These are phyloP conservation scores for Acrossocheilus fasciatus DNA, from an alignment of 2,797 vertebrate species.

Conservation along the genomic window DNA sequence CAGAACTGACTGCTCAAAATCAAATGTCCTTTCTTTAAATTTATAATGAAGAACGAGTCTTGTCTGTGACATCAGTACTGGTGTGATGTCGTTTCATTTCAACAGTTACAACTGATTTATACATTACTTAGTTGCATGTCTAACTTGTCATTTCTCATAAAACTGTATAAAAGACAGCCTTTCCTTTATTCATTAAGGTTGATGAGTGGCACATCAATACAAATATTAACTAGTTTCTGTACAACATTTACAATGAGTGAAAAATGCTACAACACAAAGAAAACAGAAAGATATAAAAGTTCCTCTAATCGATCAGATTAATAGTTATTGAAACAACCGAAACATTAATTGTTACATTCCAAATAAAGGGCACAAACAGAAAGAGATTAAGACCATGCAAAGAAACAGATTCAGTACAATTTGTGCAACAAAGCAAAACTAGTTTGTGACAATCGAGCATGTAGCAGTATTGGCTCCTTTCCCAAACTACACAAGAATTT, in stretches of 20 bases:
- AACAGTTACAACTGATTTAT: slow-evolving; percentile 46
- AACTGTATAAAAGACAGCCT: slow-evolving; percentile 72
- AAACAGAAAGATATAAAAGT: slow-evolving; percentile 56
- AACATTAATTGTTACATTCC: slow-evolving; percentile 47
- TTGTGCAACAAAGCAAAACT: slow-evolving; percentile 73
- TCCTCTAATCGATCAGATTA: slow-evolving; percentile 44
- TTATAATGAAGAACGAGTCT: not conserved
- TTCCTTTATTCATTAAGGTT: slow-evolving; percentile 66
- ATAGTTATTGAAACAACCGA: slow-evolving; percentile 45
- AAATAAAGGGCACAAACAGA: slow-evolving; percentile 46
- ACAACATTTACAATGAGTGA: slow-evolving; percentile 76
- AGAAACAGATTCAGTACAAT: slow-evolving; percentile 52
- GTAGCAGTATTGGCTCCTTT: slow-evolving; percentile 51
- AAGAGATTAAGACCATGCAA: slow-evolving; percentile 57
- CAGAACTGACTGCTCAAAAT: not conserved
- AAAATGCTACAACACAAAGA: slow-evolving; percentile 58
- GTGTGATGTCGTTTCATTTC: slow-evolving; percentile 5
- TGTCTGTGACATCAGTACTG: not conserved
- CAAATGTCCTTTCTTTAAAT: not conserved
- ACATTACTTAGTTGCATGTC: slow-evolving; percentile 65
- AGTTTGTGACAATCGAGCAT: slow-evolving; percentile 54
- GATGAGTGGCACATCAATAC: slow-evolving; percentile 78
- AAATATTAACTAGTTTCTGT: slow-evolving; percentile 78
- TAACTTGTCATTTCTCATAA: slow-evolving; percentile 68
- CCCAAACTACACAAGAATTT: slow-evolving; percentile 52